Evolutionary conservation across 1,140 invertebrate genomes (phyloP).

Genomic region (Heliconius congener): DNA sequence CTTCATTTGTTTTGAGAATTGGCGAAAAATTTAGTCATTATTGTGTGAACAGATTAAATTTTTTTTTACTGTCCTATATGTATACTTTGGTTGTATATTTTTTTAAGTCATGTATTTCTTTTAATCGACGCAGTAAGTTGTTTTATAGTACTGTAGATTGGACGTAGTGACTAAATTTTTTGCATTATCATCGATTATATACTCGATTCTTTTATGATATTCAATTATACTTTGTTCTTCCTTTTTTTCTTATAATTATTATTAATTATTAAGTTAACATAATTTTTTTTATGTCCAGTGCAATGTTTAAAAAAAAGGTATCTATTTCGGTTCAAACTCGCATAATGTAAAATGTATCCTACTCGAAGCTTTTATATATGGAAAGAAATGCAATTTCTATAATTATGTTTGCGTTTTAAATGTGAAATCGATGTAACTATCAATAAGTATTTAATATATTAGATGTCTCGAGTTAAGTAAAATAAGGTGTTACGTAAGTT

Average conservation of each 20-base stretch:
- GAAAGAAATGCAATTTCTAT: conserved; percentile 44
- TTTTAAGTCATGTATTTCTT: too few relatives aligned
- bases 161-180: background rate
- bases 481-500: conserved; percentile 73
- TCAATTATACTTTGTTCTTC: conserved; percentile 8
- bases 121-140: background rate
- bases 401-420: conserved; percentile 45
- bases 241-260: background rate
- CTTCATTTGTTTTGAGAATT: background rate
- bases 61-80: background rate
- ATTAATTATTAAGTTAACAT: conserved; percentile 21
- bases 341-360: conserved; percentile 37
- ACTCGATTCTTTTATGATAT: background rate
- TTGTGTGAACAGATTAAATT: background rate
- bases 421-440: conserved; percentile 65
- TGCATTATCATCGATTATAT: background rate
- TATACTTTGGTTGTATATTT: too few relatives aligned
- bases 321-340: conserved; percentile 3
- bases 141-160: background rate
- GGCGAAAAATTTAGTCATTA: conserved; percentile 19
- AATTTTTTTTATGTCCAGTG: conserved; percentile 31
- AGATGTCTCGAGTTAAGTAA: conserved; percentile 72
- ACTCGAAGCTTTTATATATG: conserved; percentile 35
- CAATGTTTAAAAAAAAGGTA: conserved; percentile 28
- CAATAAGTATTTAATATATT: conserved; percentile 72